A percentile compares a stretch with the other conserved stretches of the same genome.
Evolutionary conservation across 2,113 vertebrate genomes (phyloP).

Genomic region (Oceanodroma tethys): DNA sequence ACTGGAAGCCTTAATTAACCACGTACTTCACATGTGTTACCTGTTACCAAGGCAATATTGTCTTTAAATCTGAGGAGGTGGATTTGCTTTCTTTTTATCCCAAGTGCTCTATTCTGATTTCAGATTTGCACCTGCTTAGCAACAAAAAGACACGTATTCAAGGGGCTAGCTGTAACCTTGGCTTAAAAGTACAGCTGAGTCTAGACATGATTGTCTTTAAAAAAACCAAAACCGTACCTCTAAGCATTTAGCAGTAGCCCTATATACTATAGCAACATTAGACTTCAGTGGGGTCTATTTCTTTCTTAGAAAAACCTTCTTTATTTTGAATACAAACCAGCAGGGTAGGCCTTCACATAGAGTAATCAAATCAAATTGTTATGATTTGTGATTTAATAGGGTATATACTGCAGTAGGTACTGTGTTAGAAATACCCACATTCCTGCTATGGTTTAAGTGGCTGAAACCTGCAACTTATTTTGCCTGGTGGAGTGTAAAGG

Average conservation of each 20-base stretch:
- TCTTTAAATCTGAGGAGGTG: conserved; percentile 60
- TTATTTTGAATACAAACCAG: not conserved
- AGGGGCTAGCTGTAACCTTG: not conserved
- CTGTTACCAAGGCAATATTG: conserved; percentile 72
- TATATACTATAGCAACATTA: not conserved
- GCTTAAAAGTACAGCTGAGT: not conserved
- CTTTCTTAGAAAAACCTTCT: not conserved
- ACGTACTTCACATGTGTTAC: conserved; percentile 47
- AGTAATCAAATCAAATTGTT: not conserved
- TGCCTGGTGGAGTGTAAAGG: not conserved
- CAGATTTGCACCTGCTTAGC: conserved; percentile 62
- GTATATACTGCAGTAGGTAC: not conserved
- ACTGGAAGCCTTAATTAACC: conserved; percentile 61
- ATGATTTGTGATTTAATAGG: not conserved
- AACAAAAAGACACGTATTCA: not conserved
- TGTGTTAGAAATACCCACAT: not conserved
- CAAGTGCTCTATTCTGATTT: conserved; percentile 36
- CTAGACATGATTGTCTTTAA: not conserved
- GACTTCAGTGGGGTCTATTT: not conserved
- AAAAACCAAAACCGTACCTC: not conserved
- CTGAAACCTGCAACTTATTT: not conserved
- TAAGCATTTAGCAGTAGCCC: not conserved
- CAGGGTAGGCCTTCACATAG: not conserved
- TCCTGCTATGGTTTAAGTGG: not conserved
- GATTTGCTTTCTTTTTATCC: conserved; percentile 60